These are phyloP conservation scores for Dasypogon diadema DNA, from an alignment of 2,888 invertebrate species.

Conservation along the genomic window DNA sequence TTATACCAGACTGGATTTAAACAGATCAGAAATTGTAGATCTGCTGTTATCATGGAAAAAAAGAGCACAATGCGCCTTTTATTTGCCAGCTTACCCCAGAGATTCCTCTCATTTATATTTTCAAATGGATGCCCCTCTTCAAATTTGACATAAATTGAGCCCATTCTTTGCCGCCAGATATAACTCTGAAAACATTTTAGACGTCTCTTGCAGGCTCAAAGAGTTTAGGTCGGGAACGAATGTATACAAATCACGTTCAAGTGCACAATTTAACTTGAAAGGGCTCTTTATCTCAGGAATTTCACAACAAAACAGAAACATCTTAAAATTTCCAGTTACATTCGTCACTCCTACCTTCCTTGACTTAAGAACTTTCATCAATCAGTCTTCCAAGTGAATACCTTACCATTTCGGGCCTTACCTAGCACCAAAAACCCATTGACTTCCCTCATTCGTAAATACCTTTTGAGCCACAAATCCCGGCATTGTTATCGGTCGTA, in stretches of 20 bases:
- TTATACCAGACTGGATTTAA: too few species aligned
- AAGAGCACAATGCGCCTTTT: slow-evolving; percentile 5
- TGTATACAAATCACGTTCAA: slow-evolving; percentile 36
- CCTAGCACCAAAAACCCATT: not conserved
- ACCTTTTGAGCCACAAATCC: slow-evolving; percentile 24
- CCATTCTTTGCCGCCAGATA: slow-evolving; percentile 3
- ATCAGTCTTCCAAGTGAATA: slow-evolving; percentile 19
- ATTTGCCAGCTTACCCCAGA: not conserved
- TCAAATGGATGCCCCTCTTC: slow-evolving; percentile 1
- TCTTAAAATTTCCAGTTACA: slow-evolving; percentile 19
- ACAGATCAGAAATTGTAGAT: too few species aligned
- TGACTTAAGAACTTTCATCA: slow-evolving; percentile 33
- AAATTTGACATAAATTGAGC: slow-evolving; percentile 23
- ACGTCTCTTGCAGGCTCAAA: slow-evolving; percentile 1
- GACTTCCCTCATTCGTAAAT: not conserved
- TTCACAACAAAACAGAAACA: not conserved
- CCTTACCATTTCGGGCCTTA: not conserved
- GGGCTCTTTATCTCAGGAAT: slow-evolving; percentile 23
- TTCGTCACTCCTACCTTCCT: slow-evolving; percentile 4
- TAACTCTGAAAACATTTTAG: slow-evolving; percentile 11
- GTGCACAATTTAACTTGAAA: slow-evolving; percentile 24
- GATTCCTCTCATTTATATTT: not conserved
- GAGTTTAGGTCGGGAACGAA: not conserved
- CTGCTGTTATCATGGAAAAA: not conserved
- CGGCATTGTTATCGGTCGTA: slow-evolving; percentile 21